phyloP scores from a whole-genome alignment of 2,113 vertebrate genomes.

The Pyrgilauda ruficollis region DNA sequence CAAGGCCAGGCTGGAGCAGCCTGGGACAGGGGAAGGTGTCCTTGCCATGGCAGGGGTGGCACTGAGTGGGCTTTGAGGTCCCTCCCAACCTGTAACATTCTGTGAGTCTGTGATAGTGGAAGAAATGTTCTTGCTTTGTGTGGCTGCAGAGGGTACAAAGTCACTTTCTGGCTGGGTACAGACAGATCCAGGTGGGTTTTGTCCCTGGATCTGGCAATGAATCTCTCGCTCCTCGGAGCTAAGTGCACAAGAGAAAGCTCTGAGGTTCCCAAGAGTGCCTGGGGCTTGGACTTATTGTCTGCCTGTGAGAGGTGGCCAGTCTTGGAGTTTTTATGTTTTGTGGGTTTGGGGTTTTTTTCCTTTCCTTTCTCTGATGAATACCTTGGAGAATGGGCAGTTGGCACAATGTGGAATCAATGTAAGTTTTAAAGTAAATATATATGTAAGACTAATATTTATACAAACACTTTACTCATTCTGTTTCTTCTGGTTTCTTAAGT shows the following conservation, averaged over 20 bases:
- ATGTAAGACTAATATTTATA: not conserved
- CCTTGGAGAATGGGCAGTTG: not conserved
- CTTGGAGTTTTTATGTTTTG: not conserved
- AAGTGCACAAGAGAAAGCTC: not conserved
- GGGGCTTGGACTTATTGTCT: not conserved
- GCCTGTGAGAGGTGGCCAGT: not conserved
- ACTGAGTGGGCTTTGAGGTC: not conserved
- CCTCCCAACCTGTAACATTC: not conserved
- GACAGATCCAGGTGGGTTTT: not conserved
- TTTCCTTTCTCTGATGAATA: slow-evolving; percentile 2
- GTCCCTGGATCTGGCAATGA: not conserved
- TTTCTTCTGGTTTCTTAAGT: not conserved
- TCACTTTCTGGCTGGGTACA: not conserved
- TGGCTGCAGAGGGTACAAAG: not conserved
- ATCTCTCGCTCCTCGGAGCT: not conserved
- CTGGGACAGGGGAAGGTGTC: not conserved
- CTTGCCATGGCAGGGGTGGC: not conserved
- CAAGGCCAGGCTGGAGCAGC: not conserved
- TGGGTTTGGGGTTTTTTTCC: not conserved
- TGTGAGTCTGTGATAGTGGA: not conserved
- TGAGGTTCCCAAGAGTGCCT: not conserved
- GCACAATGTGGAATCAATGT: not conserved
- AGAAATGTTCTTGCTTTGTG: not conserved
- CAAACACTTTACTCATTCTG: not conserved
- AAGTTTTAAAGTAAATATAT: not conserved